Conservation (phyloP, 2,888 invertebrate genomes). For the Cosmorhoe ocellata region DNA sequence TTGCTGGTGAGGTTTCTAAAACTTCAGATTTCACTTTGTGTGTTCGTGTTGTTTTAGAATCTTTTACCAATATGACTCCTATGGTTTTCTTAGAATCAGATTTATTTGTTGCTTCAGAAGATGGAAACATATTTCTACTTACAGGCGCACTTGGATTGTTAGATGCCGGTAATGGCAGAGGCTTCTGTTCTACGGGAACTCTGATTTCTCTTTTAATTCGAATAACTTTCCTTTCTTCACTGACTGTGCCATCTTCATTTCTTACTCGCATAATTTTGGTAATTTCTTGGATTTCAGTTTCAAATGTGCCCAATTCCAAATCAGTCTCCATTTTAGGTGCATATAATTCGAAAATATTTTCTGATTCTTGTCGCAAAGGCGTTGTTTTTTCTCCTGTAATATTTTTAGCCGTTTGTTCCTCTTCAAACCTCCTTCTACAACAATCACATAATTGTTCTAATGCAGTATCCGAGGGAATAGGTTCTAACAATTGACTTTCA, state of each 20-base stretch:
- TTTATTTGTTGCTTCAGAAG: constrained; percentile 2
- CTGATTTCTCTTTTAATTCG: constrained; percentile 43
- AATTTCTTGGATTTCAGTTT: constrained; percentile 46
- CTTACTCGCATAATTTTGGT: constrained; percentile 43
- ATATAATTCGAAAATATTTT: constrained; percentile 7
- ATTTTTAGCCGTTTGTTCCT: neutral
- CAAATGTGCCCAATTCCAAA: constrained; percentile 41
- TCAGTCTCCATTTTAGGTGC: constrained; percentile 19
- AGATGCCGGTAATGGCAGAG: neutral
- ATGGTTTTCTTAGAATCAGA: constrained; percentile 1
- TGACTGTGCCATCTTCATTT: constrained; percentile 48
- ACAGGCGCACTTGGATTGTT: neutral
- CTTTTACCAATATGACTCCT: neutral
- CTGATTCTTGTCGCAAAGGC: neutral
- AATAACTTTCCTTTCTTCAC: constrained; percentile 44
- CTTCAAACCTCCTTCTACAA: constrained; percentile 9
- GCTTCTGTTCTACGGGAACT: constrained; percentile 14
- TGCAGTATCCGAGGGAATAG: neutral
- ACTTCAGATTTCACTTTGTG: constrained; percentile 3
- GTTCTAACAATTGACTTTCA: neutral
- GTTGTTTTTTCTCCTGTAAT: neutral
- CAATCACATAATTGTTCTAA: constrained; percentile 3
- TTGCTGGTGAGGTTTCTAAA: neutral
- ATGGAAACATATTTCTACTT: neutral
- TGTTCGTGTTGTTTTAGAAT: neutral